phyloP scores from a whole-genome alignment of 1,140 invertebrate species.

The Antheraea pernyi region DNA sequence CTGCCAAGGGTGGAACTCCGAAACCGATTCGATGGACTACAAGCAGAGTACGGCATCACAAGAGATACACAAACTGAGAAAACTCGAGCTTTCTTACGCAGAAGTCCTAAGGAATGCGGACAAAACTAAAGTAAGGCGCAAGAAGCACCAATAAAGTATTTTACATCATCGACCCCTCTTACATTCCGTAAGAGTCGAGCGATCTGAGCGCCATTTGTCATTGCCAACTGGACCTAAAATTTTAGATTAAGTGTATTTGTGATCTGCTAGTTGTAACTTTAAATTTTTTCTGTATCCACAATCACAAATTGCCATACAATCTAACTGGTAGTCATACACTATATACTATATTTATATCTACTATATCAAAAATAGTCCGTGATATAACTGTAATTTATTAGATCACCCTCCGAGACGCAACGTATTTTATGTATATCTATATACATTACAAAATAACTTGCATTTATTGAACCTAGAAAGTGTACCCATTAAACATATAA shows the following conservation, averaged over 20 bases:
- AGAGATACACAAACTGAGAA: constrained; percentile 88
- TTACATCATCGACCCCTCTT: constrained; percentile 63
- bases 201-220: constrained; percentile 73
- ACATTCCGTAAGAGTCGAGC: constrained; percentile 54
- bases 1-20: constrained; percentile 75
- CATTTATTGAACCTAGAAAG: neutral
- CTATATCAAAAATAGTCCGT: constrained; percentile 37
- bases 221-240: constrained; percentile 71
- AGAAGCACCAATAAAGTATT: constrained; percentile 73
- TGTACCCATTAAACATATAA: too few relatives aligned
- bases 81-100: constrained; percentile 90
- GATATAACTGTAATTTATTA: constrained; percentile 18
- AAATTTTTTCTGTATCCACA: constrained; percentile 59
- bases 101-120: constrained; percentile 88
- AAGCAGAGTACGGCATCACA: constrained; percentile 88
- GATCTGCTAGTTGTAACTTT: constrained; percentile 72
- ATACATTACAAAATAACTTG: neutral
- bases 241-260: constrained; percentile 69
- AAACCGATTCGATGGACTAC: constrained; percentile 80
- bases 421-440: constrained; percentile 13
- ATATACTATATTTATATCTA: constrained; percentile 37
- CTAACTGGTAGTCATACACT: constrained; percentile 6
- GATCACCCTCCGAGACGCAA: constrained; percentile 47
- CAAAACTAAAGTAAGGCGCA: constrained; percentile 73
- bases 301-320: constrained; percentile 65